phyloP scores from a whole-genome alignment of 2,888 invertebrate genomes.

The Stenodema calcarata region DNA sequence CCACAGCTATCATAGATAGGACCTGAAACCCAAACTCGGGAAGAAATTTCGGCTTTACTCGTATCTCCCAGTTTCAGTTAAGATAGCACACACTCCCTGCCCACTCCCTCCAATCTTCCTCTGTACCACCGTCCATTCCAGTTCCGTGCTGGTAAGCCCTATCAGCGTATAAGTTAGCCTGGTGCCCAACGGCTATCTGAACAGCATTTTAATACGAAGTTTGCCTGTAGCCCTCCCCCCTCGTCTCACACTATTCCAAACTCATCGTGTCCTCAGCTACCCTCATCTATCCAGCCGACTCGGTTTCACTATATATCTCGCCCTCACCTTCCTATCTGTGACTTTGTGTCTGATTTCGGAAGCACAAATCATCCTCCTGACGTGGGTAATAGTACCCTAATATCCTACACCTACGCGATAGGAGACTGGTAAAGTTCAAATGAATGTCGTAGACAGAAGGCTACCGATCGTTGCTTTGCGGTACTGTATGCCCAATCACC shows the following conservation, averaged over 20 bases:
- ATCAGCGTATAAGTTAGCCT: slow-evolving; percentile 18
- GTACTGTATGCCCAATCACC: too few species aligned
- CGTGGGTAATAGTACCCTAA: too few species aligned
- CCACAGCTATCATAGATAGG: slow-evolving; percentile 3
- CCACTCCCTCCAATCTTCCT: not conserved
- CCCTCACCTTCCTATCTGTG: not conserved
- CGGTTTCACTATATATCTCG: not conserved
- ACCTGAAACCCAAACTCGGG: slow-evolving; percentile 15
- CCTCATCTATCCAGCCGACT: not conserved
- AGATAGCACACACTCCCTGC: not conserved
- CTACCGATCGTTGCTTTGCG: too few species aligned
- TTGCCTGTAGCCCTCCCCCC: not conserved
- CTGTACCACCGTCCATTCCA: not conserved
- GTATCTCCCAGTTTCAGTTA: slow-evolving; percentile 17
- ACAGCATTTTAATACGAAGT: slow-evolving; percentile 38
- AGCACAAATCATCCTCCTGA: not conserved
- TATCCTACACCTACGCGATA: too few species aligned
- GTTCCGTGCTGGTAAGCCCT: not conserved
- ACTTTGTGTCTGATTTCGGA: not conserved
- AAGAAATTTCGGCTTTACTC: slow-evolving; percentile 19
- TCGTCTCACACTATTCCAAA: not conserved
- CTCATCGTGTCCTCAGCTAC: not conserved
- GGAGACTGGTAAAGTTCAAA: too few species aligned
- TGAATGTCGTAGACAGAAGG: too few species aligned
- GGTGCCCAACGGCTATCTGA: slow-evolving; percentile 38